Evolutionary conservation across 1,140 invertebrate species (phyloP), one percentile per base, ranked within the genome.

Genomic region (Brachionus paranguensis): DNA sequence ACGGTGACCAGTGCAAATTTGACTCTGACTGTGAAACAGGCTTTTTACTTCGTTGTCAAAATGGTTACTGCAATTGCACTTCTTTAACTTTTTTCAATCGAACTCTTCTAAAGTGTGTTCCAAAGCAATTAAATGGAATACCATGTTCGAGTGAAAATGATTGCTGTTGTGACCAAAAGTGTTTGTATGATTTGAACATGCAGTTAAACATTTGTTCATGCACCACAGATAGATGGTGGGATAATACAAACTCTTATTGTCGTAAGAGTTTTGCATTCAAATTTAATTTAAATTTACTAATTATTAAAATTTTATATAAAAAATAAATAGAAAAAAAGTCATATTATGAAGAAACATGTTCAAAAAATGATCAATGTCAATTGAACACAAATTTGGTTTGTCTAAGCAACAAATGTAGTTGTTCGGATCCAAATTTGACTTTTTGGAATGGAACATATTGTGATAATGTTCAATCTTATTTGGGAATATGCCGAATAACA

Each of bases 371-470:
- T n/a, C n/a, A 78, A 33, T 78, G 76, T 53, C 17, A 17, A 50
- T 10, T 33, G 14, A 33, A 20, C 6, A 33, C 76, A 43, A 78
- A 78, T 17, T 50, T 78, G 45, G 37, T 24, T 29, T 78, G 76
- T 37, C 11, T 53, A 33, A 33, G 27, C 24, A 55, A 53, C 29
- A 12, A 33, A 33, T 78, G 76, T 8, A 37, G 4, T 37, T 78
- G 76, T 17, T 78, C 76, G 7, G 76, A 78, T 53, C 45, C 76
- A 27, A 78, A 78, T 37, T 14, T 60, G 45, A 14, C 14, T 7
- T 78, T 37, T 37, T 78, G 76, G 76, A 78, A 78, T 60, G 76
- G 76, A 14, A 78, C 76, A 0, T 78, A 50, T 60, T 78, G 76
- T 78, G 76, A 29, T 12, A 20, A 14, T 33, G 76, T 78, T 55